phyloP scores from a whole-genome alignment of 2,113 vertebrate species.

The Paramormyrops kingsleyae region DNA sequence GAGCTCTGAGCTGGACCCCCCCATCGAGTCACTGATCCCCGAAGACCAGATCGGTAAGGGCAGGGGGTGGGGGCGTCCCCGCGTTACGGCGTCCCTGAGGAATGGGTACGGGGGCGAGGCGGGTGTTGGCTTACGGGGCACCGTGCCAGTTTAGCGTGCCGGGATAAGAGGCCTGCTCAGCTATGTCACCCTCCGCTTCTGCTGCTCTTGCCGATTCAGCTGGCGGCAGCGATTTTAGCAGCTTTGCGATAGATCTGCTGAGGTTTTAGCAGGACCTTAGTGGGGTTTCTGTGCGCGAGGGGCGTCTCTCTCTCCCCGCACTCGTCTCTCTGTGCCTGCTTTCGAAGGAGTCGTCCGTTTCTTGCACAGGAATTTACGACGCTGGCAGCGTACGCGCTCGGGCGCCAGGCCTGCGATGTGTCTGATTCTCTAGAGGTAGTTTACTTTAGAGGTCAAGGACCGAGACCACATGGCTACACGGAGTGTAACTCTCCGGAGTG shows the following conservation, averaged over 20 bases:
- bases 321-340: neutral
- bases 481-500: neutral
- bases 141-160: neutral
- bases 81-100: conserved; percentile 19
- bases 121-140: conserved; percentile 37
- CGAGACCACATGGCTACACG: neutral
- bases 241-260: neutral
- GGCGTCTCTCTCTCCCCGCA: neutral
- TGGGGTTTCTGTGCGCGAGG: neutral
- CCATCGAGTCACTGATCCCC: conserved; percentile 85
- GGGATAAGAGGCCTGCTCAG: neutral
- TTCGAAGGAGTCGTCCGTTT: neutral
- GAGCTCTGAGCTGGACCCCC: conserved; percentile 89
- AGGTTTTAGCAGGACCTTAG: neutral
- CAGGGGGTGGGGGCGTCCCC: neutral
- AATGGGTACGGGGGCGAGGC: neutral
- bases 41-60: conserved; percentile 92
- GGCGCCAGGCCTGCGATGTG: neutral
- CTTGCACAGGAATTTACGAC: neutral
- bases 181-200: conserved; percentile 30
- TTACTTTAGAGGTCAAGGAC: neutral
- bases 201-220: neutral
- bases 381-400: neutral
- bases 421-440: neutral
- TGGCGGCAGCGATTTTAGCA: neutral